These are phyloP conservation scores for Stenoptilia bipunctidactyla DNA, from an alignment of 2,888 invertebrate species.

Conservation along the genomic window DNA sequence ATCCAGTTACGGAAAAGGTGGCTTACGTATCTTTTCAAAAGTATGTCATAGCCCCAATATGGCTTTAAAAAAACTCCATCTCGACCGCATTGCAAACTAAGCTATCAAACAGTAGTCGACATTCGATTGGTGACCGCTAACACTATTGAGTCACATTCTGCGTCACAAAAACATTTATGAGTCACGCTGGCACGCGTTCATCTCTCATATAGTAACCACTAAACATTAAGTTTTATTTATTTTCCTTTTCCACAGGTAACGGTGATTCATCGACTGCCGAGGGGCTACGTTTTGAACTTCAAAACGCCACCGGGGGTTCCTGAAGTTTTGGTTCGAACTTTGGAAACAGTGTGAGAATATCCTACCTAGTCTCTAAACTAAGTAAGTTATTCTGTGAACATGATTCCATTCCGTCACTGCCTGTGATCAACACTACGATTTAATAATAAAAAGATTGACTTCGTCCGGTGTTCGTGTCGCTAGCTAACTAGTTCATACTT, in stretches of 20 bases:
- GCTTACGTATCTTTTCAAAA: too few relatives aligned
- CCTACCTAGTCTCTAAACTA: too few relatives aligned
- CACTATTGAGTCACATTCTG: slow-evolving; percentile 42
- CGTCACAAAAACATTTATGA: slow-evolving; percentile 32
- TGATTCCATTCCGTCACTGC: slow-evolving; percentile 17
- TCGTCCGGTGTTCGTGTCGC: slow-evolving; percentile 54
- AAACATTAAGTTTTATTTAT: slow-evolving; percentile 10
- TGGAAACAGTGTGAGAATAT: too few relatives aligned
- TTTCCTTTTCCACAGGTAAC: slow-evolving; percentile 26
- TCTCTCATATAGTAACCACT: slow-evolving; percentile 26
- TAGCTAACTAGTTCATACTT: slow-evolving; percentile 30
- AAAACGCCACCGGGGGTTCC: too few relatives aligned
- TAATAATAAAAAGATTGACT: slow-evolving; percentile 45
- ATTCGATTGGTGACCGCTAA: slow-evolving; percentile 33
- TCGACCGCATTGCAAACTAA: too few relatives aligned
- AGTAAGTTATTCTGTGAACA: too few relatives aligned
- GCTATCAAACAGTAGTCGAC: slow-evolving; percentile 23
- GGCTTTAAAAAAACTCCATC: too few relatives aligned
- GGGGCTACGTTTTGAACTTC: too few relatives aligned
- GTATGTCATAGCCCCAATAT: too few relatives aligned
- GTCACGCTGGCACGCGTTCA: slow-evolving; percentile 34
- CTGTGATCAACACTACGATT: slow-evolving; percentile 46
- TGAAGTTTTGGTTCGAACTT: too few relatives aligned
- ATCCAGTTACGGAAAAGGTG: too few relatives aligned
- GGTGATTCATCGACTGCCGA: background rate